Conservation (phyloP, 2,113 vertebrate species). For the Charadrius vociferus region DNA sequence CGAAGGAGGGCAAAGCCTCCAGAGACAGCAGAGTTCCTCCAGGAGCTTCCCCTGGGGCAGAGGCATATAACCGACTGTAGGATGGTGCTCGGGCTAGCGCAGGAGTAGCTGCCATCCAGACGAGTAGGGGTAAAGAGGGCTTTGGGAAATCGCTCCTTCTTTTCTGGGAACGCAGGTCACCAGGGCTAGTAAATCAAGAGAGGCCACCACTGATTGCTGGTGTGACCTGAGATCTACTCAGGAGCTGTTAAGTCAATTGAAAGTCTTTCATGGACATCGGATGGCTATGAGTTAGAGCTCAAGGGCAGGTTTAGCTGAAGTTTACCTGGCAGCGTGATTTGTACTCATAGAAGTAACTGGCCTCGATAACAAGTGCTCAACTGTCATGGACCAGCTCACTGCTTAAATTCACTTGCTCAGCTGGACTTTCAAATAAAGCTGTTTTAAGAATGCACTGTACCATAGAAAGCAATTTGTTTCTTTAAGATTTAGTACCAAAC, state of each 20-base stretch:
- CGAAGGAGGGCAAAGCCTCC: neutral
- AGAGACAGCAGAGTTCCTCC: neutral
- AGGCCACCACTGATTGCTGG: neutral
- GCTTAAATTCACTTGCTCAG: slow-evolving; percentile 74
- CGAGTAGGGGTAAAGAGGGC: neutral
- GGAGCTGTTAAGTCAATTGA: neutral
- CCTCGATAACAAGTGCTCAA: slow-evolving; percentile 28
- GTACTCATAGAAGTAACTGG: neutral
- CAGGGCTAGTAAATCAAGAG: neutral
- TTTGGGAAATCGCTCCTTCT: neutral
- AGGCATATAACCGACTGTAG: neutral
- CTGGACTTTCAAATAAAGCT: slow-evolving; percentile 77
- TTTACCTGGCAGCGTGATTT: slow-evolving; percentile 20
- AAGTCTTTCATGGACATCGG: neutral
- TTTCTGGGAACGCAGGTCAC: neutral
- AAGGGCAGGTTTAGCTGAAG: neutral
- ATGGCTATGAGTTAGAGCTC: neutral
- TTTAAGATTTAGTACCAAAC: slow-evolving; percentile 75
- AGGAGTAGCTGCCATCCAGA: neutral
- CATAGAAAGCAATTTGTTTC: slow-evolving; percentile 79
- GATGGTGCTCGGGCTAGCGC: neutral
- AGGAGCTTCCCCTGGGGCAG: neutral
- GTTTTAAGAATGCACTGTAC: slow-evolving; percentile 73
- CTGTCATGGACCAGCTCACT: slow-evolving; percentile 62
- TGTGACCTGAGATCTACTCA: neutral